These are phyloP conservation scores for Campylomormyrus numenius DNA, from an alignment of 2,113 vertebrate species.

Conservation along the genomic window DNA sequence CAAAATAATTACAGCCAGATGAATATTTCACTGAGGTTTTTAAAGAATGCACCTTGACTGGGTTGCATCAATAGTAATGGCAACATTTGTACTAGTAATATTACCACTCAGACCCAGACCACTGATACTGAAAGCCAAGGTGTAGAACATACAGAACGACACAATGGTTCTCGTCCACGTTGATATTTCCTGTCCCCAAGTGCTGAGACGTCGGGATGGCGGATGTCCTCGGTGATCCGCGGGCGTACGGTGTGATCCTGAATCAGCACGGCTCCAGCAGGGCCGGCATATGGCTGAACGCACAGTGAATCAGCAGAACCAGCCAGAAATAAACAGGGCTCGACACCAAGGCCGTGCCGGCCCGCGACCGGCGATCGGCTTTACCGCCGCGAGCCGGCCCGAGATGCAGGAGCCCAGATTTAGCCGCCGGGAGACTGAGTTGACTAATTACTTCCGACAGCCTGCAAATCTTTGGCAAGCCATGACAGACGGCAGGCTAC, in stretches of 20 bases:
- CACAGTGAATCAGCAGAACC: not conserved
- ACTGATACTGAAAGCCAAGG: not conserved
- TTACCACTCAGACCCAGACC: not conserved
- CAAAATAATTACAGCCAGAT: not conserved
- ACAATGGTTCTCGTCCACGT: not conserved
- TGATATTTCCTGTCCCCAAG: not conserved
- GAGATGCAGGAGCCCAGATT: not conserved
- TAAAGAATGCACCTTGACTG: not conserved
- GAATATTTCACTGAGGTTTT: not conserved
- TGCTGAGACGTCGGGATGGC: not conserved
- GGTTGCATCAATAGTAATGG: not conserved
- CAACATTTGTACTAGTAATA: not conserved
- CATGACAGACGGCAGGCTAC: no score
- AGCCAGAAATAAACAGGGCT: not conserved
- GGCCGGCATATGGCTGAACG: not conserved
- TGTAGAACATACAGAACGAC: not conserved
- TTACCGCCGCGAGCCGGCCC: not conserved
- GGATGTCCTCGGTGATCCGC: not conserved
- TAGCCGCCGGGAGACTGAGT: not conserved
- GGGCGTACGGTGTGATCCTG: not conserved
- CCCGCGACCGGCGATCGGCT: not conserved
- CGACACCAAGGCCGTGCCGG: not conserved
- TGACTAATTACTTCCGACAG: conserved; percentile 1
- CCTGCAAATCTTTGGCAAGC: not conserved
- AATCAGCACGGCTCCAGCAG: not conserved